Percentiles rank a stretch among this genome's conserved stretches.
Conservation (phyloP, 2,113 vertebrate species). For the human region GRCh38 chr15:42950001-42950500, state of each 20-base stretch:
- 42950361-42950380: constrained; percentile 86
- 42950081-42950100: no score
- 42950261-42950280: constrained; percentile 96
- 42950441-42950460: neutral
- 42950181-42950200: neutral
- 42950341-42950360: constrained; percentile 95
- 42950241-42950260: constrained; percentile 81
- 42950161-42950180: neutral
- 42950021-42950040: no score
- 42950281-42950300: constrained; percentile 98
- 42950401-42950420: neutral
- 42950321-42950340: constrained; percentile 95
- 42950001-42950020: no score
- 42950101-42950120: no score
- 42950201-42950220: neutral
- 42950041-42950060: no score
- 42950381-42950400: constrained; percentile 37
- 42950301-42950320: constrained; percentile 95
- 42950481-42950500: constrained; percentile 21
- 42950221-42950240: neutral
- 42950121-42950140: no score
- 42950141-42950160: constrained; percentile 51
- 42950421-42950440: neutral
- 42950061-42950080: no score
- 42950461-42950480: constrained; percentile 6